These are phyloP conservation scores for Ardeotis arabs DNA, from an alignment of 2,113 vertebrate species.

Conservation along the genomic window DNA sequence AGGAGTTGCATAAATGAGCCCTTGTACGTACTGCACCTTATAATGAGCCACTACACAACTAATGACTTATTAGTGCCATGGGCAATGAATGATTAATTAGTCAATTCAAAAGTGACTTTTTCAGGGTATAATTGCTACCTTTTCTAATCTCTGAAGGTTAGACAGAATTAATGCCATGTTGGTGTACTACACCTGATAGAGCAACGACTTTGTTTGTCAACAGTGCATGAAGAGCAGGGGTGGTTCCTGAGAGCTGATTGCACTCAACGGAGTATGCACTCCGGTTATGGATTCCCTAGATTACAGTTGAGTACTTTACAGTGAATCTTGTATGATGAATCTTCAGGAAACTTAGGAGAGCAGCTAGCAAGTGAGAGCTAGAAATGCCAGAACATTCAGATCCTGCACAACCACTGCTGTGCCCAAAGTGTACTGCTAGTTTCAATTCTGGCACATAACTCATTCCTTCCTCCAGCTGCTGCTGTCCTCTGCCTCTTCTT, in stretches of 20 bases:
- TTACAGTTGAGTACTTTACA: neutral
- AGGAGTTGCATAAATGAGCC: conserved; percentile 65
- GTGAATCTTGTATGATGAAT: neutral
- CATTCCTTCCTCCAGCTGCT: neutral
- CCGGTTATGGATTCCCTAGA: neutral
- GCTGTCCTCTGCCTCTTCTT: neutral
- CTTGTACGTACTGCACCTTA: conserved; percentile 64
- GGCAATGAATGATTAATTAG: conserved; percentile 80
- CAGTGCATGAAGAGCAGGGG: neutral
- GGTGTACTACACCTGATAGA: conserved; percentile 36
- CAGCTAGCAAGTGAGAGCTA: neutral
- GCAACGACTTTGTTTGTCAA: conserved; percentile 56
- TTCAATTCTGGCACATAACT: neutral
- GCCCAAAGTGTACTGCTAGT: neutral
- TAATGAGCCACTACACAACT: conserved; percentile 73
- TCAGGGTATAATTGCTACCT: conserved; percentile 75
- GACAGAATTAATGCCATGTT: conserved; percentile 64
- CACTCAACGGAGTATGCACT: neutral
- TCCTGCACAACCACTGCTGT: neutral
- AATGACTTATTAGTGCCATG: conserved; percentile 76
- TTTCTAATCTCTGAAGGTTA: conserved; percentile 75
- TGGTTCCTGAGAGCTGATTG: neutral
- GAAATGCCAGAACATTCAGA: neutral
- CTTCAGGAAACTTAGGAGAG: neutral
- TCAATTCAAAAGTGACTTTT: conserved; percentile 73